These are phyloP conservation scores for Drosophila watanabei DNA, from an alignment of 1,140 invertebrate species.

Conservation along the genomic window DNA sequence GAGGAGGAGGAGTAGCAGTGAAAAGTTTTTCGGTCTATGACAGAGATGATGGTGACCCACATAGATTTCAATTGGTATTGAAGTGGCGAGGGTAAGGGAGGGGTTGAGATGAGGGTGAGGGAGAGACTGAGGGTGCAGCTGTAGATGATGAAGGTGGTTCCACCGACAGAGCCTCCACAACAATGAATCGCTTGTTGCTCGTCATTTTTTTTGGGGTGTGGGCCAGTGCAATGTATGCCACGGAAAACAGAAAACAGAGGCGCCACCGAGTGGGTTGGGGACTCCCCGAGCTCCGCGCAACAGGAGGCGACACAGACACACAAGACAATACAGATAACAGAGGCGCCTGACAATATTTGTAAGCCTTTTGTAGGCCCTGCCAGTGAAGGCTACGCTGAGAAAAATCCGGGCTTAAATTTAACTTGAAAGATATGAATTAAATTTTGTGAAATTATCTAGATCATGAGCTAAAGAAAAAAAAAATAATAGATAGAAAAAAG, in stretches of 20 bases:
- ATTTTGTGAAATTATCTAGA: background rate
- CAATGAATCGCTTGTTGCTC: conserved; percentile 66
- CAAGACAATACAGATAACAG: conserved; percentile 50
- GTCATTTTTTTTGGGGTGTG: conserved; percentile 39
- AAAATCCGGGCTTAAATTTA: background rate
- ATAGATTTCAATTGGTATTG: conserved; percentile 64
- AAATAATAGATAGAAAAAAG: background rate
- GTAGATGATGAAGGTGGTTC: conserved; percentile 6
- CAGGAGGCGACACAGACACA: conserved; percentile 53
- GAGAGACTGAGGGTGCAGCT: background rate
- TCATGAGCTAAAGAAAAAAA: background rate
- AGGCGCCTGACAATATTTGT: conserved; percentile 45
- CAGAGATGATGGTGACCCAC: conserved; percentile 57
- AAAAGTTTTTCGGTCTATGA: conserved; percentile 55
- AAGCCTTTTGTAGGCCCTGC: conserved; percentile 50
- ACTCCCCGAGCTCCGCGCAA: conserved; percentile 40
- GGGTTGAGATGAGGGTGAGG: background rate
- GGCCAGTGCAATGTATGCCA: conserved; percentile 22
- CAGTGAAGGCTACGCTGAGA: background rate
- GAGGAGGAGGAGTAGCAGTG: conserved; percentile 11
- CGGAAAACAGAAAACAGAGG: conserved; percentile 22
- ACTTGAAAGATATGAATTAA: background rate
- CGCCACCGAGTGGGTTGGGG: background rate
- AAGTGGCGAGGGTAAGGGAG: conserved; percentile 11
- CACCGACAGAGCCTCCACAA: conserved; percentile 12